These are phyloP conservation scores for Melanotaenia trifasciata DNA, from an alignment of 2,797 vertebrate species.

Conservation along the genomic window DNA sequence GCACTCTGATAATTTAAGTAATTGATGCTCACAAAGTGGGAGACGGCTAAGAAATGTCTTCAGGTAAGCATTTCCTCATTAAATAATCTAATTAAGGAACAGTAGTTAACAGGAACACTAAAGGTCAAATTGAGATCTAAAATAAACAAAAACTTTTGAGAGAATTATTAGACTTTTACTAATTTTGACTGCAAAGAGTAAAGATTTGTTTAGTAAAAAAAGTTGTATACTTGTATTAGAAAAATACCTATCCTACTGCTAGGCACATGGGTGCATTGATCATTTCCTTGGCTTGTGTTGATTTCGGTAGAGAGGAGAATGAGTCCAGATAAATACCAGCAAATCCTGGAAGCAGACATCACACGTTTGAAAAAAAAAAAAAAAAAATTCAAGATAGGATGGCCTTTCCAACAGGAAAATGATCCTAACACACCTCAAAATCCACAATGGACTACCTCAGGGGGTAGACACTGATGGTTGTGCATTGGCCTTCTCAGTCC, in stretches of 20 bases:
- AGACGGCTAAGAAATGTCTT: constrained; percentile 10
- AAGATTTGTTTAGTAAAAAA: background rate
- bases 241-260: background rate
- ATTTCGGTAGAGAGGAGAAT: background rate
- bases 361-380: background rate
- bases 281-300: background rate
- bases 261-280: background rate
- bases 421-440: background rate
- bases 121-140: background rate
- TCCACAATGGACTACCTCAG: background rate
- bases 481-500: background rate
- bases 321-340: background rate
- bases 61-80: constrained; percentile 18
- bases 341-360: background rate
- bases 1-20: constrained; percentile 21
- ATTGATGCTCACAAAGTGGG: constrained; percentile 12
- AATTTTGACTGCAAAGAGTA: background rate
- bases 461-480: background rate
- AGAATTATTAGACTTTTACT: background rate
- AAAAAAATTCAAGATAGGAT: background rate
- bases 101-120: background rate
- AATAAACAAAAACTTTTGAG: background rate
- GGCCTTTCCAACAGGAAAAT: background rate
- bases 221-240: background rate
- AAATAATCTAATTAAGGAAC: constrained; percentile 13